A percentile compares a stretch with the other conserved stretches of the same genome.
Evolutionary conservation across 2,888 invertebrate genomes (phyloP).

Genomic region (Geotrupes spiniger): DNA sequence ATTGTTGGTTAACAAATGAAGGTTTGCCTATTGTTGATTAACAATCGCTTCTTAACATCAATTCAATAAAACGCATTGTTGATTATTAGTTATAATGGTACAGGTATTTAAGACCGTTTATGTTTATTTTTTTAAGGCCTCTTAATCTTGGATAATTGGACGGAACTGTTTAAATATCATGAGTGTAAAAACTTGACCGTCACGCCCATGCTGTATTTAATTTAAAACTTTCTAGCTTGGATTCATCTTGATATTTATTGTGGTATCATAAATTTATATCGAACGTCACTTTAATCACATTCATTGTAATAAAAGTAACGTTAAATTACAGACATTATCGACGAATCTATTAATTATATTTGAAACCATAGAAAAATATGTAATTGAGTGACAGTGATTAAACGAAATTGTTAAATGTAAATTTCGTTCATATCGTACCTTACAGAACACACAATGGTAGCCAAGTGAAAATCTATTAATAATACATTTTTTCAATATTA

Average conservation of each 20-base stretch:
- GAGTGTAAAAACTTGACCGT: constrained; percentile 26
- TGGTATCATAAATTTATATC: constrained; percentile 12
- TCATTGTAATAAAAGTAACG: background rate
- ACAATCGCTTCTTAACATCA: constrained; percentile 44
- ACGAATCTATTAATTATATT: no score
- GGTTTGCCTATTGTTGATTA: constrained; percentile 44
- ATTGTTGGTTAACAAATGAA: constrained; percentile 45
- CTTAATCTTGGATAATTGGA: constrained; percentile 37
- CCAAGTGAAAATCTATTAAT: no score
- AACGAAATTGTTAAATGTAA: constrained; percentile 11
- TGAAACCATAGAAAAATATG: background rate
- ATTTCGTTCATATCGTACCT: constrained; percentile 12
- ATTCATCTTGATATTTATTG: constrained; percentile 10
- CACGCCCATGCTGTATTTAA: constrained; percentile 28
- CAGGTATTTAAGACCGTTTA: constrained; percentile 30
- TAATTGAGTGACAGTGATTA: constrained; percentile 17
- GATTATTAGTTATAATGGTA: constrained; percentile 38
- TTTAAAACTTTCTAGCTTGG: constrained; percentile 18
- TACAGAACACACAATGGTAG: no score
- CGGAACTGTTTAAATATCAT: constrained; percentile 27
- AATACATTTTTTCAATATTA: no score
- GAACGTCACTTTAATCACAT: constrained; percentile 5
- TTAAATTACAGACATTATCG: constrained; percentile 1
- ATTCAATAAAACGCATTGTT: constrained; percentile 35
- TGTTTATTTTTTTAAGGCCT: constrained; percentile 28